Evolutionary conservation across 2,797 vertebrate species (phyloP), one percentile per base, ranked within the genome.

Genomic region (Pagetopsis macropterus): DNA sequence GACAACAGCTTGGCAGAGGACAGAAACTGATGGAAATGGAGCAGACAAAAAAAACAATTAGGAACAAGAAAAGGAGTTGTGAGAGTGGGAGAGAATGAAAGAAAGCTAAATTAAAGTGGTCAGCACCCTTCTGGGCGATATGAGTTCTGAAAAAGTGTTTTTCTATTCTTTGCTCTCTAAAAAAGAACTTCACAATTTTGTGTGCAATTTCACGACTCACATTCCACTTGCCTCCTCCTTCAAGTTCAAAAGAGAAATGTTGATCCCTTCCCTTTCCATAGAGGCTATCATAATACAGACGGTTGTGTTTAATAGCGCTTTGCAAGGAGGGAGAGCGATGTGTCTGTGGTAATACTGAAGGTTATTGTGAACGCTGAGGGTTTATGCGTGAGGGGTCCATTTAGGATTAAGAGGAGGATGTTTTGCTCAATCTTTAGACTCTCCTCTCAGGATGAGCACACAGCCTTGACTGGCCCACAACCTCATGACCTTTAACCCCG

Each of bases 1-100:
- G 80, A 86, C 84, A 92, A 88, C 87, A 78, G 86, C 49, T 74
- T 81, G 72, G 80, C 80, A 82, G 59, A 77, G 63, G 76, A 78
- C 64, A 62, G 79, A 77, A 78, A 84, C 58, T 51, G 85, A 87
- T 79, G 75, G 75, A 76, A 80, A 67, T 45, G 16, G 54, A 75
- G 58, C 9, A 61, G 67, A 70, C 56, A 37, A 21, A 68, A 77
- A 60, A 51, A 37, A 86, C 73, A 88, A 75, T 50, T 17, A 75
- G 43, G 66, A 68, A 46, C 63, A 54, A 82, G 61, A 7, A 69
- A 68, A 85, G 17, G 44, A 65, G 65, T 57, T 70, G 63, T 11
- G 50, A 65, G 75, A 57, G 52, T 56, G 65, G 65, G 41, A n/a
- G 44, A 51, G 69, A 82, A 81, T 70, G 58, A 72, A 88, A 88